Percentiles rank a stretch among this genome's conserved stretches.
phyloP scores from a whole-genome alignment of 2,797 vertebrate species.

The Melanotaenia pygmaea region DNA sequence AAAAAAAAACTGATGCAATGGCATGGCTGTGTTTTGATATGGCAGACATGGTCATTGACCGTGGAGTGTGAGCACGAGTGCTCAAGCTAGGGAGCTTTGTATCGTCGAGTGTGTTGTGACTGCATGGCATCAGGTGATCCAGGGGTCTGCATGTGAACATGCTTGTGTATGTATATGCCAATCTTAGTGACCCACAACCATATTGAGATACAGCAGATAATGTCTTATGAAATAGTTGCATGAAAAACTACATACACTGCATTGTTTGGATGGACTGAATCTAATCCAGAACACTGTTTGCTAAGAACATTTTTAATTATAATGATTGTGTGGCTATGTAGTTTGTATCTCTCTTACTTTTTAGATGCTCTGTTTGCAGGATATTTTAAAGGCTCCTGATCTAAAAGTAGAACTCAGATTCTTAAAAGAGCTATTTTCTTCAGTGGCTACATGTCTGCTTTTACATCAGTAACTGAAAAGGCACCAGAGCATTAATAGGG shows the following conservation, averaged over 20 bases:
- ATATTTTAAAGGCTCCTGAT: slow-evolving; percentile 34
- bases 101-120: slow-evolving; percentile 69
- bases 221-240: background rate
- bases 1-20: slow-evolving; percentile 44
- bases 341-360: slow-evolving; percentile 13
- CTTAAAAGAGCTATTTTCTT: slow-evolving; percentile 23
- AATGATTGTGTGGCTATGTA: no score
- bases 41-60: slow-evolving; percentile 63
- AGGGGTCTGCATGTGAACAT: background rate
- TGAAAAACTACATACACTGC: slow-evolving; percentile 6
- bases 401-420: slow-evolving; percentile 17
- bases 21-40: slow-evolving; percentile 76
- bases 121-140: slow-evolving; percentile 65
- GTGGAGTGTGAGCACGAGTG: slow-evolving; percentile 67
- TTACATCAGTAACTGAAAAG: slow-evolving; percentile 65
- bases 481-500: slow-evolving; percentile 55
- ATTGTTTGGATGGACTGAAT: slow-evolving; percentile 16
- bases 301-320: slow-evolving; percentile 6
- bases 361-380: slow-evolving; percentile 16
- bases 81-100: slow-evolving; percentile 57
- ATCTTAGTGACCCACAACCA: background rate
- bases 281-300: background rate
- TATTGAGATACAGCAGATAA: slow-evolving; percentile 6
- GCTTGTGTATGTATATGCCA: background rate
- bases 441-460: slow-evolving; percentile 54